These are phyloP conservation scores for Acanthoscelides obtectus DNA, from an alignment of 2,888 invertebrate species.

Conservation along the genomic window DNA sequence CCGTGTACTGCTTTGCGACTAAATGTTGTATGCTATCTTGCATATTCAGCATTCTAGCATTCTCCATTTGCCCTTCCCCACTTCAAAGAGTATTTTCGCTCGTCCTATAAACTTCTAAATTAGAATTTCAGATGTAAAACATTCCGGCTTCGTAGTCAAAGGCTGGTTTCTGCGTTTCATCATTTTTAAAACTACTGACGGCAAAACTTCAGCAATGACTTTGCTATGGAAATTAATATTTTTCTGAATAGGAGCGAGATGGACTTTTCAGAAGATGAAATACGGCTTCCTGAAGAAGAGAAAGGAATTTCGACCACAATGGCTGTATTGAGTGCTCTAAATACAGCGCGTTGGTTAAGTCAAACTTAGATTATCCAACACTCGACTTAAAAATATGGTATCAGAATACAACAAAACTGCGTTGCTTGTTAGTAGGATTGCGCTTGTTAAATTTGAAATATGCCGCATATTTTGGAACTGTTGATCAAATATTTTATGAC, in stretches of 20 bases:
- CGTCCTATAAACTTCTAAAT: background rate
- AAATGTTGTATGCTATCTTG: background rate
- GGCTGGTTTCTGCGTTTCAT: background rate
- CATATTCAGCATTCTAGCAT: background rate
- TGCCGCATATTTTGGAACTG: too few relatives aligned
- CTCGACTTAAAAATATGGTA: too few relatives aligned
- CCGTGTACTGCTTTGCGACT: too few relatives aligned
- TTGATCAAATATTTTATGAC: too few relatives aligned
- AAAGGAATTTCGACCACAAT: background rate
- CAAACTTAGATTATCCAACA: too few relatives aligned
- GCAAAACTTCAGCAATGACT: background rate
- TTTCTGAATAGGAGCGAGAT: background rate
- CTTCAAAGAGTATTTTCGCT: background rate
- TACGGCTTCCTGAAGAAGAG: background rate
- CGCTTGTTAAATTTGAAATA: too few relatives aligned
- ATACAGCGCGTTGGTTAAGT: too few relatives aligned
- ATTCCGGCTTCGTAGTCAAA: background rate
- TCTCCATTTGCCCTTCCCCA: background rate
- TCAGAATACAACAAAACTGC: too few relatives aligned
- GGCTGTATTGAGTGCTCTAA: background rate
- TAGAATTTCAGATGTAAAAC: background rate
- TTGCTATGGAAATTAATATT: background rate
- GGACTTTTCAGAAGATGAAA: background rate
- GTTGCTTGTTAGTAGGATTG: too few relatives aligned
- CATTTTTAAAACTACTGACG: background rate